Evolutionary conservation across 2,888 invertebrate species (phyloP).

Genomic region (Agrotis puta): DNA sequence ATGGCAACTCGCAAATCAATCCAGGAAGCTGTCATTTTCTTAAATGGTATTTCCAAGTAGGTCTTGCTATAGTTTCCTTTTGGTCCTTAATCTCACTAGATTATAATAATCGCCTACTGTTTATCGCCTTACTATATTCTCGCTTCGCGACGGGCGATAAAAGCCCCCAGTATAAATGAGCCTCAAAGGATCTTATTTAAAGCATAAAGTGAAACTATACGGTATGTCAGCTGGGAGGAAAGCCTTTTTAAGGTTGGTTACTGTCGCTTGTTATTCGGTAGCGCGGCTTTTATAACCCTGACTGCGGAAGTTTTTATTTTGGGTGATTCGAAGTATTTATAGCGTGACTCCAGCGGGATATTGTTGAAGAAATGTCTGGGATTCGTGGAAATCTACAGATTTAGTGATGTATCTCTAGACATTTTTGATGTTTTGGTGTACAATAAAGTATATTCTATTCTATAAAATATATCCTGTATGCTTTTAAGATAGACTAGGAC

Average conservation of each 20-base stretch:
- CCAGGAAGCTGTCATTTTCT: too few species aligned
- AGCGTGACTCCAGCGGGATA: neutral
- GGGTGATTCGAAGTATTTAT: neutral
- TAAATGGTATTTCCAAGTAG: too few species aligned
- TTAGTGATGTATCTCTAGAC: neutral
- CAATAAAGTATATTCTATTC: too few species aligned
- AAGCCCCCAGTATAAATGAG: constrained; percentile 9
- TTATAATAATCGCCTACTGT: neutral
- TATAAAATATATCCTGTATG: too few species aligned
- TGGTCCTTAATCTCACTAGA: too few species aligned
- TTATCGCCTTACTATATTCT: neutral
- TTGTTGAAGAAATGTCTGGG: neutral
- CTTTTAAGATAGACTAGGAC: too few species aligned
- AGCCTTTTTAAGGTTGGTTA: constrained; percentile 35
- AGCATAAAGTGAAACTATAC: constrained; percentile 30
- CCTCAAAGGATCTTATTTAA: constrained; percentile 21
- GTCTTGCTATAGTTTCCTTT: too few species aligned
- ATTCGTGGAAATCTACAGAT: neutral
- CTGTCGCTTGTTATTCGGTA: constrained; percentile 31
- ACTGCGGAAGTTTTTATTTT: constrained; percentile 19
- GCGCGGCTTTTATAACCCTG: constrained; percentile 18
- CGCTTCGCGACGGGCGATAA: neutral
- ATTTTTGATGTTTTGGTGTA: neutral
- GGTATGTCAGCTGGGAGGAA: constrained; percentile 14
- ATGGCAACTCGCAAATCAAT: neutral